Conservation (phyloP, 2,888 invertebrate genomes). For the Nomada ruficornis region DNA sequence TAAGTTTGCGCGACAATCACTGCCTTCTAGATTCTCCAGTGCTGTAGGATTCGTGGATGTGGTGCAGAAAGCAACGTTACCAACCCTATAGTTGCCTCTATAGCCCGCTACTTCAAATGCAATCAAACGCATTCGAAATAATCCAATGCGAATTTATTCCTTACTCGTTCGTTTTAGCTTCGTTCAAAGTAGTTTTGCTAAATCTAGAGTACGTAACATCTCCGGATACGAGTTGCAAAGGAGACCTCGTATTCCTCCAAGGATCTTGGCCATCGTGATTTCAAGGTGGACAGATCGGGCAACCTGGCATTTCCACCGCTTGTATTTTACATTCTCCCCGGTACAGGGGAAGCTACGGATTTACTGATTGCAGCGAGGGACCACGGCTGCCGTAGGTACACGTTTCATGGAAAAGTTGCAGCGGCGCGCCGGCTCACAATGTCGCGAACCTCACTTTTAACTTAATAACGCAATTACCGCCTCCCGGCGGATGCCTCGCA, state of each 20-base stretch:
- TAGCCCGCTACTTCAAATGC: too few relatives aligned
- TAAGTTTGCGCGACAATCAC: too few relatives aligned
- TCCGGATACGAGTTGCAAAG: not conserved
- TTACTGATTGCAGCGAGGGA: conserved; percentile 17
- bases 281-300: conserved; percentile 1
- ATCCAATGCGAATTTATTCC: too few relatives aligned
- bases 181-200: too few relatives aligned
- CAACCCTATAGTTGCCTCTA: too few relatives aligned
- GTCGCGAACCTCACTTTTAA: conserved; percentile 78
- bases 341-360: not conserved
- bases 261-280: not conserved
- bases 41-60: too few relatives aligned
- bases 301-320: conserved; percentile 1
- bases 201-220: too few relatives aligned
- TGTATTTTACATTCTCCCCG: conserved; percentile 19
- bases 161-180: too few relatives aligned
- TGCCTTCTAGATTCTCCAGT: too few relatives aligned
- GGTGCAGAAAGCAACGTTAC: too few relatives aligned
- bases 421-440: conserved; percentile 38
- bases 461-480: conserved; percentile 80
- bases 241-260: not conserved
- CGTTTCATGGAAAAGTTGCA: conserved; percentile 41
- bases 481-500: conserved; percentile 70
- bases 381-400: conserved; percentile 29
- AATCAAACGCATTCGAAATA: too few relatives aligned